phyloP scores from a whole-genome alignment of 2,113 vertebrate genomes.

The Morone chrysops region DNA sequence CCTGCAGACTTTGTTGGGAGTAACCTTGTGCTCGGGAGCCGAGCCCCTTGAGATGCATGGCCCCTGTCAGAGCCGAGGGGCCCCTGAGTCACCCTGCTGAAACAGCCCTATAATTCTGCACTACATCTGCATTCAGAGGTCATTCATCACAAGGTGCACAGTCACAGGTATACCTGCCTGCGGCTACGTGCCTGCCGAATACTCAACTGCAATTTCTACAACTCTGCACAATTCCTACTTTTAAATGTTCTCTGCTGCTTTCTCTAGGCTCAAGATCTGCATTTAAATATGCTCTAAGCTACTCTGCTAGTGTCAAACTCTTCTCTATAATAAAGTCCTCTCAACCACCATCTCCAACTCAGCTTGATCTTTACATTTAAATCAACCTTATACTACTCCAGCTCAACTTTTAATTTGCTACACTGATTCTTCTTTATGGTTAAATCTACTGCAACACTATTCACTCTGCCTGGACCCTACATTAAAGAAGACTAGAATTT shows the following conservation, averaged over 20 bases:
- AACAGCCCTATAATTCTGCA: slow-evolving; percentile 57
- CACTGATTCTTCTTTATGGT: background rate
- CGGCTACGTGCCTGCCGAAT: slow-evolving; percentile 1
- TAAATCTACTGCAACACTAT: background rate
- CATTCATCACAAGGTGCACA: slow-evolving; percentile 63
- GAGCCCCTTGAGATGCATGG: slow-evolving; percentile 73
- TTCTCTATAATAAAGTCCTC: slow-evolving; percentile 17
- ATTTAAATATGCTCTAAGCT: slow-evolving; percentile 22
- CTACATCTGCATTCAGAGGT: slow-evolving; percentile 62
- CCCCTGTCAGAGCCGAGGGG: slow-evolving; percentile 63
- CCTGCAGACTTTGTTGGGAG: slow-evolving; percentile 30
- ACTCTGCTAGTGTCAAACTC: background rate
- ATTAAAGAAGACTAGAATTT: no score
- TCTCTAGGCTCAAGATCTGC: slow-evolving; percentile 1
- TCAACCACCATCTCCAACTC: background rate
- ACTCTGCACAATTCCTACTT: slow-evolving; percentile 17
- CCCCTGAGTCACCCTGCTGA: slow-evolving; percentile 50
- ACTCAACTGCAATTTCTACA: slow-evolving; percentile 19
- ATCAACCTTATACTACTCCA: background rate
- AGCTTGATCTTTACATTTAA: slow-evolving; percentile 15
- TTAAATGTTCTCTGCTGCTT: background rate
- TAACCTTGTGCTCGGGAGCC: slow-evolving; percentile 57
- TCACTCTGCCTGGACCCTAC: background rate
- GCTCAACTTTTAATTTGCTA: background rate
- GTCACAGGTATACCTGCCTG: slow-evolving; percentile 44